Evolutionary conservation across 2,797 vertebrate species (phyloP).

Genomic region (Acrossocheilus wenchowensis): DNA sequence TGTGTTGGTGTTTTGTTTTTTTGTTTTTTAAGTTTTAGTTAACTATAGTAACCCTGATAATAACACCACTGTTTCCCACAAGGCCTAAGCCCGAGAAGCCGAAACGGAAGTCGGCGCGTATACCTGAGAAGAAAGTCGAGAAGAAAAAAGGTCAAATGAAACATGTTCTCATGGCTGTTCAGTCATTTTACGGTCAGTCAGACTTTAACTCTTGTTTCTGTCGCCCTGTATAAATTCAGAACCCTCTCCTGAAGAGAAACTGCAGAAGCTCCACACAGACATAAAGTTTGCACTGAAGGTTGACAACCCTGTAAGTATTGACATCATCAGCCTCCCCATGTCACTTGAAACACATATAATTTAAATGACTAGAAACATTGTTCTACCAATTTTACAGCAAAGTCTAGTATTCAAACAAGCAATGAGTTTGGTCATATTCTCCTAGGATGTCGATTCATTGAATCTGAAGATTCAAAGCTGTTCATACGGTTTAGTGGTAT

Average conservation of each 20-base stretch:
- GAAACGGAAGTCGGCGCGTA: slow-evolving; percentile 84
- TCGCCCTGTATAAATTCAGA: slow-evolving; percentile 75
- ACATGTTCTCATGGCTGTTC: background rate
- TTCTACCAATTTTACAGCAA: background rate
- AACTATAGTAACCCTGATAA: background rate
- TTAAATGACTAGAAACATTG: background rate
- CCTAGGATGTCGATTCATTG: background rate
- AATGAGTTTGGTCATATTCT: background rate
- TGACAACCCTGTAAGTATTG: slow-evolving; percentile 91
- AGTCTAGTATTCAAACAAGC: background rate
- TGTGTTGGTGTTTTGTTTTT: too few relatives aligned
- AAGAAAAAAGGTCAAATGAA: slow-evolving; percentile 88
- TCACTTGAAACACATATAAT: background rate
- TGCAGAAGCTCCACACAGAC: slow-evolving; percentile 96
- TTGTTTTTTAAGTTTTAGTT: background rate
- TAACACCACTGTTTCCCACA: slow-evolving; percentile 23
- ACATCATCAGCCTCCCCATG: background rate
- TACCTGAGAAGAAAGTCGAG: slow-evolving; percentile 84
- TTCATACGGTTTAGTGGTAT: background rate
- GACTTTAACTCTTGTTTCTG: background rate
- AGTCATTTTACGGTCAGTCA: background rate
- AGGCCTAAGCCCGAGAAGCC: slow-evolving; percentile 88
- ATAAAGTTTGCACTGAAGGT: slow-evolving; percentile 98
- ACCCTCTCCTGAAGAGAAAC: slow-evolving; percentile 89
- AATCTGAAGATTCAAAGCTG: background rate